Percentiles rank a stretch among this genome's conserved stretches.
Conservation (phyloP, 1,140 invertebrate species). For the Philopotamus ludificatus region DNA sequence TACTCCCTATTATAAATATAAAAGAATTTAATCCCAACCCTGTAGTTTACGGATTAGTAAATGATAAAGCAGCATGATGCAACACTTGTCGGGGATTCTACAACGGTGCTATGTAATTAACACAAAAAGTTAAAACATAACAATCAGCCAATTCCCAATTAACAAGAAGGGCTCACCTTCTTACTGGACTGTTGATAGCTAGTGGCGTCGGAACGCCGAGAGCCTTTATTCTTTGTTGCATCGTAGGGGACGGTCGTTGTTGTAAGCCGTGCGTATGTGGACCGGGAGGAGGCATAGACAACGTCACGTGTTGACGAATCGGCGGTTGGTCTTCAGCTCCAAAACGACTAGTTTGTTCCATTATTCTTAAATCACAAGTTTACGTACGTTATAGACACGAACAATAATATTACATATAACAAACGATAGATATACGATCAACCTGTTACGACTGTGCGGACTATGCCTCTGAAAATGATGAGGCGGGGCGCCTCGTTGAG, state of each 20-base stretch:
- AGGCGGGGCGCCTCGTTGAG: constrained; percentile 50
- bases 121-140: too few relatives aligned
- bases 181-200: constrained; percentile 78
- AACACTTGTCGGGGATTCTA: too few relatives aligned
- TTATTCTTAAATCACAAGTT: constrained; percentile 2
- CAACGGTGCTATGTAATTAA: too few relatives aligned
- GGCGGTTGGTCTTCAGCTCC: constrained; percentile 43
- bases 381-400: background rate
- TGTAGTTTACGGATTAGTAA: too few relatives aligned
- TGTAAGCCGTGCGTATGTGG: constrained; percentile 54
- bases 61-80: too few relatives aligned
- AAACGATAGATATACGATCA: constrained; percentile 16
- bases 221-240: constrained; percentile 86
- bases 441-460: constrained; percentile 73
- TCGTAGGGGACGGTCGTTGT: constrained; percentile 74
- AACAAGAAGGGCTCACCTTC: constrained; percentile 74
- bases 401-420: background rate
- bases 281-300: constrained; percentile 46
- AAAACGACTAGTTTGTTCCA: constrained; percentile 30
- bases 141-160: too few relatives aligned
- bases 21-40: too few relatives aligned
- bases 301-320: constrained; percentile 46
- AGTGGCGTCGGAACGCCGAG: constrained; percentile 85
- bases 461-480: constrained; percentile 61
- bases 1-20: too few relatives aligned